These are phyloP conservation scores for Cydia fagiglandana DNA, from an alignment of 1,140 invertebrate species.

Conservation along the genomic window DNA sequence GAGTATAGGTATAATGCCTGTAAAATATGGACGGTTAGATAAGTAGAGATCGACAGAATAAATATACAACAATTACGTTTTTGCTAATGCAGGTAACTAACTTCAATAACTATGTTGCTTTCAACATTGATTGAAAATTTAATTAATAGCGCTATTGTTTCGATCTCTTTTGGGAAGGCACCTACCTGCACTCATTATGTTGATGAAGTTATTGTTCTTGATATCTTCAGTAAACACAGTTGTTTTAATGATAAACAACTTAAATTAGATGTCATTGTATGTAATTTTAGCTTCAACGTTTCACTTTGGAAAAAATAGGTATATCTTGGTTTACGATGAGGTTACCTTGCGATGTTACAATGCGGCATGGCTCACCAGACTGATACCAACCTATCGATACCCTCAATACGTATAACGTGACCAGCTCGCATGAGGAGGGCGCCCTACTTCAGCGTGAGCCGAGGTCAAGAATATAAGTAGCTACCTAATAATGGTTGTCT, in stretches of 20 bases:
- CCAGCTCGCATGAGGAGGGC: slow-evolving; percentile 22
- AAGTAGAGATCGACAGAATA: no score
- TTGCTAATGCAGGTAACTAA: no score
- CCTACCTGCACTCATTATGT: background rate
- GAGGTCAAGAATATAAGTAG: slow-evolving; percentile 44
- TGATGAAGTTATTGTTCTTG: slow-evolving; percentile 3
- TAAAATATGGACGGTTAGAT: no score
- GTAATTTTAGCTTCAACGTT: background rate
- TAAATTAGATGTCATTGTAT: background rate
- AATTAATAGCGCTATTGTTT: background rate
- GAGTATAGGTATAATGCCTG: no score
- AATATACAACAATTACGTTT: no score
- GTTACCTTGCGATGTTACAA: slow-evolving; percentile 20
- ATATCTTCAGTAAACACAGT: slow-evolving; percentile 1
- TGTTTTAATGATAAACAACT: background rate
- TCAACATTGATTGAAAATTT: no score
- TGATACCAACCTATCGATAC: slow-evolving; percentile 9
- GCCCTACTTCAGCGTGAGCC: slow-evolving; percentile 32
- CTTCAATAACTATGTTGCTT: no score
- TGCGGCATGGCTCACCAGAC: slow-evolving; percentile 29
- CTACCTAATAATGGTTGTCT: slow-evolving; percentile 46
- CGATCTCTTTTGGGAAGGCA: background rate
- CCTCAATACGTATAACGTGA: background rate
- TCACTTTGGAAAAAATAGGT: background rate
- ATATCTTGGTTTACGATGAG: background rate